phyloP scores from a whole-genome alignment of 2,888 invertebrate species.

The Sisyra terminalis region DNA sequence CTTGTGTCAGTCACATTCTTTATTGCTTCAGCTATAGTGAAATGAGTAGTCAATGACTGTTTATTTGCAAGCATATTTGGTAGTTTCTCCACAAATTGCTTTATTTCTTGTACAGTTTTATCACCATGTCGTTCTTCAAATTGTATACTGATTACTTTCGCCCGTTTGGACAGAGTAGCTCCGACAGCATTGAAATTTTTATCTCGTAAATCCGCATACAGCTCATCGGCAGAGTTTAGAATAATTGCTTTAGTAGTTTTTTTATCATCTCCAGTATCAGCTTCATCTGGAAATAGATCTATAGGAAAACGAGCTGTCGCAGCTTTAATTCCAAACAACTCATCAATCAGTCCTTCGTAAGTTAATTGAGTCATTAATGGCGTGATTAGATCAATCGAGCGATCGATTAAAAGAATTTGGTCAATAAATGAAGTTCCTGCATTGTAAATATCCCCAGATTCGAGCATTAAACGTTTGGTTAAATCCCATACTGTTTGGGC shows the following conservation, averaged over 20 bases:
- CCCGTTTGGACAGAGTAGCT: slow-evolving; percentile 67
- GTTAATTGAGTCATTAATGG: slow-evolving; percentile 89
- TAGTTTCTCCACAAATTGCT: slow-evolving; percentile 76
- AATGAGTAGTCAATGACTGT: slow-evolving; percentile 73
- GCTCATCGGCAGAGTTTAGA: slow-evolving; percentile 76
- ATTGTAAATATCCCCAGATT: slow-evolving; percentile 34
- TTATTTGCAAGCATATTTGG: slow-evolving; percentile 78
- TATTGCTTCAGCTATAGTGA: slow-evolving; percentile 84
- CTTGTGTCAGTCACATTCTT: slow-evolving; percentile 52
- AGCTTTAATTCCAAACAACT: slow-evolving; percentile 74
- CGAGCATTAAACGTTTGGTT: slow-evolving; percentile 54
- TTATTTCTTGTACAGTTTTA: slow-evolving; percentile 88
- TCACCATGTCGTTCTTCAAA: slow-evolving; percentile 71
- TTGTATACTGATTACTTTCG: slow-evolving; percentile 70
- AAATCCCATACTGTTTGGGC: slow-evolving; percentile 83
- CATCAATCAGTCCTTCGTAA: slow-evolving; percentile 95
- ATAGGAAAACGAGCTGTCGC: slow-evolving; percentile 72
- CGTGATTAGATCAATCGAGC: slow-evolving; percentile 80
- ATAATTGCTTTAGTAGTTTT: slow-evolving; percentile 40
- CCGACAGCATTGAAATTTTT: slow-evolving; percentile 87
- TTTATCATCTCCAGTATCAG: slow-evolving; percentile 46
- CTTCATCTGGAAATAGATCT: slow-evolving; percentile 58
- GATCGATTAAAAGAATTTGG: slow-evolving; percentile 76
- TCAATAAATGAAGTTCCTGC: slow-evolving; percentile 45
- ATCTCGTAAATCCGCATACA: slow-evolving; percentile 80